phyloP scores from a whole-genome alignment of 2,113 vertebrate genomes.

The Mungos mungo region DNA sequence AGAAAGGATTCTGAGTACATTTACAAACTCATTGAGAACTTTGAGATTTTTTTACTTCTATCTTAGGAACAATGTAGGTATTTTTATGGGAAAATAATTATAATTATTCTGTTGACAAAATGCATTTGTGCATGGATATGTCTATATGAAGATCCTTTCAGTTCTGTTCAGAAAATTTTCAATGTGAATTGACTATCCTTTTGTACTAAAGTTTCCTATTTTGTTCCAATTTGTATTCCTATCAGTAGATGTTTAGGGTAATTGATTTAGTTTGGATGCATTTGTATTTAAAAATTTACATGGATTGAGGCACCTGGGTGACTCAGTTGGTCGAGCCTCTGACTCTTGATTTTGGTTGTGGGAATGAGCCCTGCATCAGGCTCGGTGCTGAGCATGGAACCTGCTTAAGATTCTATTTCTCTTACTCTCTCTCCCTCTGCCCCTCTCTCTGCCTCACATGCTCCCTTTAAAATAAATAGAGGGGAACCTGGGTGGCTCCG shows the following conservation, averaged over 20 bases:
- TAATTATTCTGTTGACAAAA: constrained; percentile 11
- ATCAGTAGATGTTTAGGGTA: neutral
- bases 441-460: no score
- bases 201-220: neutral
- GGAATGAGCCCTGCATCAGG: no score
- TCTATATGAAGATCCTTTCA: neutral
- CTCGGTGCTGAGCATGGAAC: no score
- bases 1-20: neutral
- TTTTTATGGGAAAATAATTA: neutral
- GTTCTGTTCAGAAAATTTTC: neutral
- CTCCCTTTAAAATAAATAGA: no score
- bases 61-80: neutral
- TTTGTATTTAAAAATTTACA: neutral
- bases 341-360: no score
- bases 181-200: neutral
- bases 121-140: fast-evolving
- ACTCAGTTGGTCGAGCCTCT: no score
- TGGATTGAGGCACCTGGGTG: neutral
- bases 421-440: no score
- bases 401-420: no score
- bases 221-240: neutral
- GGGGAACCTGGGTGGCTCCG: no score
- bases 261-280: neutral
- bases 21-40: neutral
- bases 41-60: neutral